Conservation (phyloP, 2,888 invertebrate species). For the Callimorpha dominula region DNA sequence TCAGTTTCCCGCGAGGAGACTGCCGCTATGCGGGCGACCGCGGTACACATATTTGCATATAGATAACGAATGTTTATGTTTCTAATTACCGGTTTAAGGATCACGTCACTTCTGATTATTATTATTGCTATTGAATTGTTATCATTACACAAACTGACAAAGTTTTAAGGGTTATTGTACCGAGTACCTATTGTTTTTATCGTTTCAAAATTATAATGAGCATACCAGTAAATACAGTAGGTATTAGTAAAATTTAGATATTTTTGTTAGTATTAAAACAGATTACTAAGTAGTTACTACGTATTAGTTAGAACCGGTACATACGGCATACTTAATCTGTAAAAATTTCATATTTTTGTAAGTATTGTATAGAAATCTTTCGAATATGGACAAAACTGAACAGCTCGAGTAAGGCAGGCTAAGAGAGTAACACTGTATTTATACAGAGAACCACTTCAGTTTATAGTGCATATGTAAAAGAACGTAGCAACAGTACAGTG, state of each 20-base stretch:
- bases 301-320: too few relatives aligned
- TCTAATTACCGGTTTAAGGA: constrained; percentile 37
- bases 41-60: constrained; percentile 58
- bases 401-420: constrained; percentile 20
- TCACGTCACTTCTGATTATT: constrained; percentile 17
- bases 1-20: constrained; percentile 64
- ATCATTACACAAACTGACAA: not conserved
- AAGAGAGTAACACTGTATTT: constrained; percentile 29
- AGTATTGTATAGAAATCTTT: not conserved
- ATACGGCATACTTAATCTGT: too few relatives aligned
- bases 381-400: constrained; percentile 1
- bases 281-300: too few relatives aligned
- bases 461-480: constrained; percentile 11
- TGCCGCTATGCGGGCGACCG: constrained; percentile 68
- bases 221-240: not conserved
- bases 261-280: not conserved
- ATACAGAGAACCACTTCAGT: constrained; percentile 29
- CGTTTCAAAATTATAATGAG: not conserved
- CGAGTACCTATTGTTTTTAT: not conserved
- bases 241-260: not conserved
- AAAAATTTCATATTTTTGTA: not conserved
- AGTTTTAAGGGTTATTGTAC: not conserved
- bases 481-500: constrained; percentile 3
- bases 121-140: constrained; percentile 13
- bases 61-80: constrained; percentile 47